Evolutionary conservation across 2,888 invertebrate species (phyloP).

Genomic region (Orthosia gothica): DNA sequence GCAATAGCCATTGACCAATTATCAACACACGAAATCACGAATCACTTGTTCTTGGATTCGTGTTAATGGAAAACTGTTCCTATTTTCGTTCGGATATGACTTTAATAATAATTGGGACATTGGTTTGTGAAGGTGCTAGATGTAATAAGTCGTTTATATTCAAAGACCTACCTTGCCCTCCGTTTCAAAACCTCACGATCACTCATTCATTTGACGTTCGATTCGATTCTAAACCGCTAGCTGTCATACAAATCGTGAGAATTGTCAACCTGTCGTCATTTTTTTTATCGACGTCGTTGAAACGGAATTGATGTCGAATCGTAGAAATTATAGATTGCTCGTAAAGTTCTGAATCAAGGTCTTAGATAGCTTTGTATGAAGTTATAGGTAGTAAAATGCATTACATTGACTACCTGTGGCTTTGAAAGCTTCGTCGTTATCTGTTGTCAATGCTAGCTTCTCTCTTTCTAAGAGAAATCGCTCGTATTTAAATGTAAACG

Average conservation of each 20-base stretch:
- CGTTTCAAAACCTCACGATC: constrained; percentile 3
- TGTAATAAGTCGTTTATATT: constrained; percentile 13
- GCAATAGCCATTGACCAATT: constrained; percentile 61
- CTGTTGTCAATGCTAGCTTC: constrained; percentile 2
- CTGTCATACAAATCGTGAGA: constrained; percentile 22
- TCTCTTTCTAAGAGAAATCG: constrained; percentile 42
- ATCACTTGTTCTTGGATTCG: constrained; percentile 62
- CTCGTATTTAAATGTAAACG: constrained; percentile 40
- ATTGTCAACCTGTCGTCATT: constrained; percentile 19
- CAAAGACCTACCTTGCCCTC: constrained; percentile 12
- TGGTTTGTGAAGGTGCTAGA: background rate
- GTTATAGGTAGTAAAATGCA: constrained; percentile 22
- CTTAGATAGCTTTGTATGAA: background rate
- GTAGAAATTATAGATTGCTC: background rate
- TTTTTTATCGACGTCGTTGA: background rate
- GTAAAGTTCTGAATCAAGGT: constrained; percentile 18
- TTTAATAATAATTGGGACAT: background rate
- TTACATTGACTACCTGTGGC: constrained; percentile 14
- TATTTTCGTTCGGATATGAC: constrained; percentile 40
- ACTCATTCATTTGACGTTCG: background rate
- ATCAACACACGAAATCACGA: constrained; percentile 69
- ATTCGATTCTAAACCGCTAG: constrained; percentile 8
- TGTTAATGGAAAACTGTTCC: constrained; percentile 48
- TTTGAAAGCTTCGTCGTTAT: constrained; percentile 33
- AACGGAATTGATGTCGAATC: constrained; percentile 8